Evolutionary conservation across 92 coral and sea anemone genomes (phyloP), one percentile per base, ranked within the genome.

Genomic region (Heteractis magnifica): DNA sequence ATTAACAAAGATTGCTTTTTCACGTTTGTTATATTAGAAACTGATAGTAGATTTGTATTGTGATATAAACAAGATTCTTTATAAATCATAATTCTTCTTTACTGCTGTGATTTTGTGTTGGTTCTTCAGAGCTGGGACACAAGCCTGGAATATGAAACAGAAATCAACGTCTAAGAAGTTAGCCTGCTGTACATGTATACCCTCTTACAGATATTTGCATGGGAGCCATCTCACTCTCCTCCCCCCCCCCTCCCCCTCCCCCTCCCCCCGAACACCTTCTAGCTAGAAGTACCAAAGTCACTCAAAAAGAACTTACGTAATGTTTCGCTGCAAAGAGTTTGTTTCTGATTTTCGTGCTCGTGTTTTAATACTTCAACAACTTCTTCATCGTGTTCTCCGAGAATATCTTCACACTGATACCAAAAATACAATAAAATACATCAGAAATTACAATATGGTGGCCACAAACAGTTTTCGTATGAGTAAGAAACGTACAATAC

Each of bases 341-440:
- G 65, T 65, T 76, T 79, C 34, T 90, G 90, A 87, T 93, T 86
- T 56, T 89, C 84, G 20, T 88, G 89, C 81, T 94, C 94, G 68
- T 92, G 89, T 85, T 90, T 96, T 81, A 94, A 89, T 18, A 93
- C 80, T 75, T 93, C 59, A 55, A 55, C 1, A 55, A 55, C 59
- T 8, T 55, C 59, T 55, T 13, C 10, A 55, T 55, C 59, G 72
- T 96, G 93, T 72, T 96, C 99, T 75, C 95, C 99, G 41, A 96
- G 84, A 26, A 96, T 88, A 65, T 93, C 94, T 79, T 96, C 99
- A 86, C 99, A 96, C 99, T 96, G 44, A 34, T 34, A 34, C 44
- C 2, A 34, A 34, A 34, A 34, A 34, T 34, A 34, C 44, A 34
- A 34, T 34, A 34, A 34, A 34, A 34, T 34, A 34, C 3, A 34